phyloP scores from a whole-genome alignment of 53 echinoderm and acorn worm species.

The Paelopatides confundens region DNA sequence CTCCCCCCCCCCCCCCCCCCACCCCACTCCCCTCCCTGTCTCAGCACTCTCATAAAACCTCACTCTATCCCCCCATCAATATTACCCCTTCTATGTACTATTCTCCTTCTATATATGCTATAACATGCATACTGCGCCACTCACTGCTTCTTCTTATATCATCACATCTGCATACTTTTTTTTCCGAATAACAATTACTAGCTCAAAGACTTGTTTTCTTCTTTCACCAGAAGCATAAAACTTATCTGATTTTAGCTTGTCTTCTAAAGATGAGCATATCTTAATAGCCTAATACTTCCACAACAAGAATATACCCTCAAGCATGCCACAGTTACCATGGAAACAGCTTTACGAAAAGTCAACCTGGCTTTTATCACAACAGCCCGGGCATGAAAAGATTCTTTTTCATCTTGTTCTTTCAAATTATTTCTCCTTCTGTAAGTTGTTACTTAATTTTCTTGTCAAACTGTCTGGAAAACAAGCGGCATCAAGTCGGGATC shows the following conservation, averaged over 20 bases:
- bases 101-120: too few relatives aligned
- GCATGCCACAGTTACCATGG: constrained; percentile 14
- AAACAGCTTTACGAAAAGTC: constrained; percentile 14
- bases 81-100: too few relatives aligned
- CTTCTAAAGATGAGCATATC: constrained; percentile 7
- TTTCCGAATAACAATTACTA: background rate
- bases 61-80: too few relatives aligned
- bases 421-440: constrained; percentile 22
- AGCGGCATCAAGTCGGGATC: background rate
- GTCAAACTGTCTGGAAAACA: background rate
- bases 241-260: constrained; percentile 9
- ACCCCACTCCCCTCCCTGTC: too few relatives aligned
- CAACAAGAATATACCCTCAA: constrained; percentile 11
- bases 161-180: too few relatives aligned
- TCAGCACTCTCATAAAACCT: too few relatives aligned
- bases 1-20: too few relatives aligned
- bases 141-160: too few relatives aligned
- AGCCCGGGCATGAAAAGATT: background rate
- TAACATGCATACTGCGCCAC: too few relatives aligned
- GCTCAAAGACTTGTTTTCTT: background rate
- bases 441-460: constrained; percentile 35
- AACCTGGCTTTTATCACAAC: constrained; percentile 17
- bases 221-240: background rate
- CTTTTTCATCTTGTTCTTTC: constrained; percentile 3
- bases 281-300: constrained; percentile 24